These are phyloP conservation scores for Drosophila sechellia DNA, from an alignment of 1,140 invertebrate genomes.

Conservation along the genomic window DNA sequence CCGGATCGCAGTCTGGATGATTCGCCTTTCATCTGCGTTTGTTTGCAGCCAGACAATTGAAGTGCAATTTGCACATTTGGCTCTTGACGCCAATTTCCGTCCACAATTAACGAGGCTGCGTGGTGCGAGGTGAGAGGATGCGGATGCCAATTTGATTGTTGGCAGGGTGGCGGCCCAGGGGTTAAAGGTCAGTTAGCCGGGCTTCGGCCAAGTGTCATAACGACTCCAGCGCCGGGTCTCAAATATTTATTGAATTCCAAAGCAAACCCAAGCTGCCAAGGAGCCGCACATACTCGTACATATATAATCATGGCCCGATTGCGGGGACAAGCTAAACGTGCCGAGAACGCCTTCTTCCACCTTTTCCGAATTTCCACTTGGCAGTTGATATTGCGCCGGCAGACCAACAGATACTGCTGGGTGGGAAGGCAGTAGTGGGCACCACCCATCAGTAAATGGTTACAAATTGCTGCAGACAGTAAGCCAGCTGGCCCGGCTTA, in stretches of 20 bases:
- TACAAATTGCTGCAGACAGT: slow-evolving; percentile 74
- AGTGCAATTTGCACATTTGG: slow-evolving; percentile 60
- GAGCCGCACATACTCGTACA: neutral
- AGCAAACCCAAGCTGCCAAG: slow-evolving; percentile 1
- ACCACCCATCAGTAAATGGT: slow-evolving; percentile 55
- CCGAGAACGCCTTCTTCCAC: slow-evolving; percentile 28
- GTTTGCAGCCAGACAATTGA: slow-evolving; percentile 55
- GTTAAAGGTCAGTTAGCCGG: neutral
- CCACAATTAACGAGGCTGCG: slow-evolving; percentile 48
- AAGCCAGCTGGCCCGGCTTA: slow-evolving; percentile 26
- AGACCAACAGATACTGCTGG: slow-evolving; percentile 55
- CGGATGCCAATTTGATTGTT: slow-evolving; percentile 36
- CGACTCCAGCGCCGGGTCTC: slow-evolving; percentile 24
- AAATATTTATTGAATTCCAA: slow-evolving; percentile 67
- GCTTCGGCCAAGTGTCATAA: neutral
- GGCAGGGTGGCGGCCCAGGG: neutral
- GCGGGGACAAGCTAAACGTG: slow-evolving; percentile 73
- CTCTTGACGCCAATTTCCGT: slow-evolving; percentile 26
- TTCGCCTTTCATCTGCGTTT: slow-evolving; percentile 35
- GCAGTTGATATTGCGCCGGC: neutral
- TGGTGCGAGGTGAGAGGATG: neutral
- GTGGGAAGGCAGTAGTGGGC: neutral
- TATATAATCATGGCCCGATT: slow-evolving; percentile 65
- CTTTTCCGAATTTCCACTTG: neutral
- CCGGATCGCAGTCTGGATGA: neutral